Evolutionary conservation across 2,113 vertebrate genomes (phyloP).

Genomic region (Stictonetta naevosa): DNA sequence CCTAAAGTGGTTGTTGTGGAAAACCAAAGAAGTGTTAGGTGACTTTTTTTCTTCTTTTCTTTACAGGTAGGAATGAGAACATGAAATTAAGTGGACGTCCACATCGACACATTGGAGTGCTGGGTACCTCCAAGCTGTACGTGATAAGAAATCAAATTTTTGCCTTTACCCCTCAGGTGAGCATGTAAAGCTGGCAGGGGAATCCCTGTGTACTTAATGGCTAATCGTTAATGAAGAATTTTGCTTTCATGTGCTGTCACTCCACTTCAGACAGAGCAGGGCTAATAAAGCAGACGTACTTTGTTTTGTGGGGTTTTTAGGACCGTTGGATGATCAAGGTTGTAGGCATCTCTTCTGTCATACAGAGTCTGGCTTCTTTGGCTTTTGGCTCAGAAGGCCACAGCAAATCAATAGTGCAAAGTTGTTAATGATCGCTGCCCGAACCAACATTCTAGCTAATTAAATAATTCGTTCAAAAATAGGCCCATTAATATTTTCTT

Average conservation of each 20-base stretch:
- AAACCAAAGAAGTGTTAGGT: not conserved
- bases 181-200: not conserved
- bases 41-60: not conserved
- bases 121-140: conserved; percentile 98
- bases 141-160: conserved; percentile 92
- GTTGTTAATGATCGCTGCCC: not conserved
- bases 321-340: not conserved
- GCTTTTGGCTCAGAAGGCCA: not conserved
- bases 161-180: conserved; percentile 93
- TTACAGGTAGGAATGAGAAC: conserved; percentile 88
- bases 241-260: not conserved
- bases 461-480: not conserved
- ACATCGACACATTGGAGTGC: conserved; percentile 93
- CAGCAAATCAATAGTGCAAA: not conserved
- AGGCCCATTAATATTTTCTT: not conserved
- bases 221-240: conserved; percentile 5
- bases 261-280: not conserved
- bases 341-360: not conserved
- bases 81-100: conserved; percentile 93
- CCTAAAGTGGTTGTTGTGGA: not conserved
- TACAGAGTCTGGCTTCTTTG: not conserved
- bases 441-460: not conserved
- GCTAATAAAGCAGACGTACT: not conserved
- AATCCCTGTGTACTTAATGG: not conserved
- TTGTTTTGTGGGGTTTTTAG: not conserved